Conservation (phyloP, 2,113 vertebrate species). For the Odobenus rosmarus region DNA sequence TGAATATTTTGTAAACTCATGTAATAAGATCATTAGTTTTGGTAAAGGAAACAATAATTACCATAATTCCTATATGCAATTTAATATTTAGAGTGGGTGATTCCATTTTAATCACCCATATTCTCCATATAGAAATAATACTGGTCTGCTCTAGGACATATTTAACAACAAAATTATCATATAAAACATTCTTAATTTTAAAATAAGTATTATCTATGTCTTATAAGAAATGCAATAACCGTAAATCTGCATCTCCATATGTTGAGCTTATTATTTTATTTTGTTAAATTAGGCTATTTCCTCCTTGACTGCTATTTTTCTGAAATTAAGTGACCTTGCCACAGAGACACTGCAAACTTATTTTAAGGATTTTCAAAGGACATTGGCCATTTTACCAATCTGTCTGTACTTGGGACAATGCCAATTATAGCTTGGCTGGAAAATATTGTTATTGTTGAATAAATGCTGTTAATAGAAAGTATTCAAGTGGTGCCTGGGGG, state of each 20-base stretch:
- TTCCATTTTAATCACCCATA: not conserved
- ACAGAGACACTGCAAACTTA: not conserved
- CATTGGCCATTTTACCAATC: not conserved
- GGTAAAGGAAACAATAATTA: not conserved
- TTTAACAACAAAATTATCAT: not conserved
- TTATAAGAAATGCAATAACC: not conserved
- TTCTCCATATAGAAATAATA: not conserved
- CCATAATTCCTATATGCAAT: not conserved
- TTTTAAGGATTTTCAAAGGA: not conserved
- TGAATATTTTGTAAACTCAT: not conserved
- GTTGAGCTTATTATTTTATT: not conserved
- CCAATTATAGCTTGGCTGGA: not conserved
- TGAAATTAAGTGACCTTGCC: not conserved
- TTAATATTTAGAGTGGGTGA: not conserved
- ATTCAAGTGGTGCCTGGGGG: not conserved
- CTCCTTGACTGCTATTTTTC: not conserved
- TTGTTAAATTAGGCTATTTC: not conserved
- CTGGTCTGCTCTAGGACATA: rapidly evolving
- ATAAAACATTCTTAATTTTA: not conserved
- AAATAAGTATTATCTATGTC: not conserved
- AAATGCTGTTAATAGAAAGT: not conserved
- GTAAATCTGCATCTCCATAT: not conserved
- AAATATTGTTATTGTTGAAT: not conserved
- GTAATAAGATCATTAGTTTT: not conserved
- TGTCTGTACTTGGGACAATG: not conserved